Percentiles rank a stretch among this genome's conserved stretches.
Evolutionary conservation across 2,797 vertebrate species (phyloP).

Genomic region (Rhabdomys pumilio): DNA sequence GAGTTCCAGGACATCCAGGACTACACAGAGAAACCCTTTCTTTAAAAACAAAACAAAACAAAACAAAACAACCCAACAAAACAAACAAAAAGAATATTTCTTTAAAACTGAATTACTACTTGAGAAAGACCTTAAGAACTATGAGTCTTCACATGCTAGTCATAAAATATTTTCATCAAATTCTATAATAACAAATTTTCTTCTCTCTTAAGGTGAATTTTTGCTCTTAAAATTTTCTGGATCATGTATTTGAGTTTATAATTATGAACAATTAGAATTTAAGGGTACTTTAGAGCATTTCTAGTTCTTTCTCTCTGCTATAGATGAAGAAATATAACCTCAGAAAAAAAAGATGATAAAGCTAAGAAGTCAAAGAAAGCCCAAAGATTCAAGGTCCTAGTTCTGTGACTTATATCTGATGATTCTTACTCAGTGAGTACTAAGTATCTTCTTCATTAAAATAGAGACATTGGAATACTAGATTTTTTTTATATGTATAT

Average conservation of each 20-base stretch:
- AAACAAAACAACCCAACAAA: too few relatives aligned
- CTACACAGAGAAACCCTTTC: too few relatives aligned
- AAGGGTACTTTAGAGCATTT: not conserved
- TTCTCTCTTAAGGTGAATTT: not conserved
- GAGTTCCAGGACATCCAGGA: too few relatives aligned
- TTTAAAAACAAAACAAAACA: too few relatives aligned
- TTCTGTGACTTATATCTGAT: not conserved
- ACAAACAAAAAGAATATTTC: too few relatives aligned
- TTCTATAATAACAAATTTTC: not conserved
- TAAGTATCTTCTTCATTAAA: not conserved
- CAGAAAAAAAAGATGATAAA: not conserved
- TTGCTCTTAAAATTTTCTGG: not conserved
- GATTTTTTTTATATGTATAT: not conserved
- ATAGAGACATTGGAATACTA: not conserved
- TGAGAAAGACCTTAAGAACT: not conserved
- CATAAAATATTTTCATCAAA: not conserved
- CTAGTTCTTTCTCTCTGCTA: not conserved
- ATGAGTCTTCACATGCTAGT: not conserved
- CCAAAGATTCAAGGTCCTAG: not conserved
- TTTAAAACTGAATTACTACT: constrained; percentile 3
- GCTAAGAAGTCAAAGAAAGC: not conserved
- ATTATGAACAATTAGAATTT: constrained; percentile 18
- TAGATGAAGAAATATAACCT: not conserved
- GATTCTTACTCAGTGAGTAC: not conserved
- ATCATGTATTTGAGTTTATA: not conserved